phyloP scores from a whole-genome alignment of 2,888 invertebrate species.

The Tenthredo livida region DNA sequence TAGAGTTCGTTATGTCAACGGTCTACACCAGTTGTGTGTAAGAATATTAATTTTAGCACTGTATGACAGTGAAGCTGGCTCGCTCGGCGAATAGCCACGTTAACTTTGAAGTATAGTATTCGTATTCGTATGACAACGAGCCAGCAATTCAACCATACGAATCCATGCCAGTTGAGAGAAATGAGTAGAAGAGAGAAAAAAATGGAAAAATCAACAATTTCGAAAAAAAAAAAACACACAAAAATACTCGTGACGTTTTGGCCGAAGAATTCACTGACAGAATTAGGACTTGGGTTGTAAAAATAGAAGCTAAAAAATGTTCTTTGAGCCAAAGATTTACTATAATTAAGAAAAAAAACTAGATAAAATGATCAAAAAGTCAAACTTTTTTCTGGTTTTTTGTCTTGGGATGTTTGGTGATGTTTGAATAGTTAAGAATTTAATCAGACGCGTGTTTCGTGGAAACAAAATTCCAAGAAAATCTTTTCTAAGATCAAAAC shows the following conservation, averaged over 20 bases:
- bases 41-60: constrained; percentile 37
- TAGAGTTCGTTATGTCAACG: neutral
- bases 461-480: neutral
- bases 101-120: constrained; percentile 20
- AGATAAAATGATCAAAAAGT: neutral
- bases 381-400: neutral
- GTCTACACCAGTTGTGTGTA: neutral
- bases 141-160: neutral
- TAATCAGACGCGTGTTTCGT: constrained; percentile 12
- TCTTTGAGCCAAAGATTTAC: neutral
- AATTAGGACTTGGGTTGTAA: constrained; percentile 11
- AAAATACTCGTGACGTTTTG: neutral
- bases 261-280: neutral
- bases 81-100: neutral
- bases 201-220: neutral
- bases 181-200: neutral
- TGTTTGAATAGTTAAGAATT: neutral
- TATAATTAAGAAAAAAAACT: neutral
- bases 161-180: neutral
- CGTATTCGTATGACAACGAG: neutral
- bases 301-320: constrained; percentile 5
- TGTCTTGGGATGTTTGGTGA: neutral
- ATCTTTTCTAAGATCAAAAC: constrained; percentile 16
- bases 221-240: neutral
- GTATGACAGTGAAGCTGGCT: constrained; percentile 4